Percentiles rank a stretch among this genome's conserved stretches.
Conservation (phyloP, 2,888 invertebrate genomes). For the Automeris io region DNA sequence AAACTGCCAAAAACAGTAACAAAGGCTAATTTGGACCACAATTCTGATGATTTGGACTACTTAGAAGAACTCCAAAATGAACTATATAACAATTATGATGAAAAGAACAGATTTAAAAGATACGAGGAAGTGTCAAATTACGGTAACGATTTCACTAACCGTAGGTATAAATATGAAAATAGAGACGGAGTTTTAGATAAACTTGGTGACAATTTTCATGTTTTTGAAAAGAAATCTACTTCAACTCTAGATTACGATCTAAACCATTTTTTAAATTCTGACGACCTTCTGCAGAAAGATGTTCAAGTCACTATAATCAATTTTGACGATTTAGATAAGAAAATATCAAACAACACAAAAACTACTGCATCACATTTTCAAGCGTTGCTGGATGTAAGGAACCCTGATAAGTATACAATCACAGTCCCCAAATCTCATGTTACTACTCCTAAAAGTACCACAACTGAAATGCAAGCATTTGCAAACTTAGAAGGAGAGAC, state of each 20-base stretch:
- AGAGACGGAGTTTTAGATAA: background rate
- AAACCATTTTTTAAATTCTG: background rate
- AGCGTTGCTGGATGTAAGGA: background rate
- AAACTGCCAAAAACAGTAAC: too few species aligned
- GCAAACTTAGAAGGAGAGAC: constrained; percentile 3
- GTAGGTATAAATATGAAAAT: background rate
- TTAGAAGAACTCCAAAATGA: constrained; percentile 15
- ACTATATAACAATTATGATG: constrained; percentile 3
- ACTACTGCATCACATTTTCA: background rate
- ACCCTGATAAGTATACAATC: constrained; percentile 2
- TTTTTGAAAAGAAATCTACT: background rate
- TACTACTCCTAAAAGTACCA: background rate
- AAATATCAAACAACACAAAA: background rate
- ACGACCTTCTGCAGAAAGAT: constrained; percentile 11
- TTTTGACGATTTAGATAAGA: constrained; percentile 19
- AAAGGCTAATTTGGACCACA: background rate
- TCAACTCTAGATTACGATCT: background rate
- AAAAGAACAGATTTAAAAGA: constrained; percentile 5
- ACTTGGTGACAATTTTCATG: background rate
- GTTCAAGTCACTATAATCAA: constrained; percentile 29
- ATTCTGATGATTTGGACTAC: constrained; percentile 17
- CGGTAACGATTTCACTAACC: background rate
- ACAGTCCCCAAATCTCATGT: background rate
- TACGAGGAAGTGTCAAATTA: background rate
- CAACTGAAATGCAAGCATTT: background rate